Conservation (phyloP, 2,797 vertebrate genomes). For the Odontamblyopus rebecca region DNA sequence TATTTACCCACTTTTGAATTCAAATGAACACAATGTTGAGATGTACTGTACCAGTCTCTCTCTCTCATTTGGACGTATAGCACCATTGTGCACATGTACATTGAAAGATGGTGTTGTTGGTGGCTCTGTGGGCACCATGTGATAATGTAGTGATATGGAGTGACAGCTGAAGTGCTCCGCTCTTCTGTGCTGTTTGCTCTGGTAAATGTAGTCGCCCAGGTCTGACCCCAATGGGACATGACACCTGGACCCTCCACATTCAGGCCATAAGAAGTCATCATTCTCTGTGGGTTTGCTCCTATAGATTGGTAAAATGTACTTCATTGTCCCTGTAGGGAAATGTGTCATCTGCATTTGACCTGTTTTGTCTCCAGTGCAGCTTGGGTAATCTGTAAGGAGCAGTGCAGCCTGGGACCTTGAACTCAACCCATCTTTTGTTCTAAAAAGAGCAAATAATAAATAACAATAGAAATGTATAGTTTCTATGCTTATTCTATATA, state of each 20-base stretch:
- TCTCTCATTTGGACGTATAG: constrained; percentile 47
- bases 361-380: not conserved
- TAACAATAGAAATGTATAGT: not conserved
- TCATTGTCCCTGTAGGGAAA: not conserved
- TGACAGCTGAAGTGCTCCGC: constrained; percentile 73
- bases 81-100: constrained; percentile 45
- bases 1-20: not conserved
- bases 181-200: constrained; percentile 71
- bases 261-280: constrained; percentile 16
- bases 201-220: constrained; percentile 66
- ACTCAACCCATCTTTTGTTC: not conserved
- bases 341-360: not conserved
- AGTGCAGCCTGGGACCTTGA: not conserved
- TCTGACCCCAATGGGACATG: constrained; percentile 76
- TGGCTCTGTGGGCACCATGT: constrained; percentile 53
- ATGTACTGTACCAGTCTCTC: not conserved
- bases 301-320: not conserved
- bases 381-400: not conserved
- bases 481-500: not conserved
- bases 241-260: constrained; percentile 62
- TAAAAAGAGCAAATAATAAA: not conserved
- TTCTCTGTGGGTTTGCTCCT: not conserved
- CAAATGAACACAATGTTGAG: not conserved
- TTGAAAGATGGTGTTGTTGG: constrained; percentile 58
- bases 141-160: constrained; percentile 63